A percentile compares a stretch with the other conserved stretches of the same genome.
Conservation (phyloP, 2,797 vertebrate genomes). For the Buceros bicornis region DNA sequence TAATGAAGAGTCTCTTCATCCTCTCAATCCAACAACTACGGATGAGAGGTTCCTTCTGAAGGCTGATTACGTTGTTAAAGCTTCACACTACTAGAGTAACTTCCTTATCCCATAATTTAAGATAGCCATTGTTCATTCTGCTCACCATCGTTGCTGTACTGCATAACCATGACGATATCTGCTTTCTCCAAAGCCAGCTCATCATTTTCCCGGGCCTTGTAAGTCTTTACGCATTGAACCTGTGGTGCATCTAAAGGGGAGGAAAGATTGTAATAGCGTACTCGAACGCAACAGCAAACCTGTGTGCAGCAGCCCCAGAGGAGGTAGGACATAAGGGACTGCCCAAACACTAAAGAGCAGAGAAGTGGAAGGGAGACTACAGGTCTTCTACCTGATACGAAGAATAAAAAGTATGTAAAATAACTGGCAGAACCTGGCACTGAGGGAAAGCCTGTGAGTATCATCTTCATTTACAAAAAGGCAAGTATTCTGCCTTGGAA, state of each 20-base stretch:
- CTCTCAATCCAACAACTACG: background rate
- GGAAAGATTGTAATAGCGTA: background rate
- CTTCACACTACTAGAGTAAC: background rate
- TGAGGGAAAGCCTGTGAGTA: background rate
- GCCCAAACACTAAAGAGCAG: background rate
- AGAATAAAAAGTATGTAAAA: background rate
- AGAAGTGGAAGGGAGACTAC: background rate
- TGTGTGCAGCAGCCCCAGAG: background rate
- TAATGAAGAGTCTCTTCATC: background rate
- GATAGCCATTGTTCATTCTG: background rate
- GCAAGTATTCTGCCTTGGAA: background rate
- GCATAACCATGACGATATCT: slow-evolving; percentile 90
- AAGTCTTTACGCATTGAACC: slow-evolving; percentile 92
- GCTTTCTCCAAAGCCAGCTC: slow-evolving; percentile 95
- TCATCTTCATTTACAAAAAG: background rate
- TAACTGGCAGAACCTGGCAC: background rate
- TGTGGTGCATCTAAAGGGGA: slow-evolving; percentile 82
- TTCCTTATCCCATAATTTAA: background rate
- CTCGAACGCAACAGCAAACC: background rate
- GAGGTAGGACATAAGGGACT: background rate
- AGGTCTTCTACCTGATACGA: background rate
- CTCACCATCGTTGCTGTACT: slow-evolving; percentile 91
- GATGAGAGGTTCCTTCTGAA: background rate
- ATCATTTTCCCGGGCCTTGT: slow-evolving; percentile 91
- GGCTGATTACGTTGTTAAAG: background rate